Conservation (phyloP, 2,113 vertebrate genomes). For the Rhinopomastus cyanomelas region DNA sequence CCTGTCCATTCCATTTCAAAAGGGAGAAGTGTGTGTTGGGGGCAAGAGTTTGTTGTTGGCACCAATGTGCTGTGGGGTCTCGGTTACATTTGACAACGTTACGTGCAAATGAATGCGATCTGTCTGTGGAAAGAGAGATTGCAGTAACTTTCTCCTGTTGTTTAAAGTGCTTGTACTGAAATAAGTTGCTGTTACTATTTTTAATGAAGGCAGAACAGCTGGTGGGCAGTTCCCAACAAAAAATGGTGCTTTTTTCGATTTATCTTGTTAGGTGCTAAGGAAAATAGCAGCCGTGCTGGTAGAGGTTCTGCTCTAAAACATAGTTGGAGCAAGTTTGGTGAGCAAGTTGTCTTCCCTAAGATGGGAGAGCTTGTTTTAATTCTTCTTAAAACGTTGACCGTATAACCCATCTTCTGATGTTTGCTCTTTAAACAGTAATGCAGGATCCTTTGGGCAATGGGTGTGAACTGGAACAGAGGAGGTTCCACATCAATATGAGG, state of each 20-base stretch:
- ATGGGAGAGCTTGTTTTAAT: neutral
- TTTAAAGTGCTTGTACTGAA: neutral
- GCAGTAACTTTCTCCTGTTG: neutral
- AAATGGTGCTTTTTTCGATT: neutral
- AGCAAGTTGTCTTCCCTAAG: fast-evolving
- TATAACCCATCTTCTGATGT: neutral
- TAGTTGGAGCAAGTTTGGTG: neutral
- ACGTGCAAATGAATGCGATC: neutral
- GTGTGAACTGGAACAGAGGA: too few relatives aligned
- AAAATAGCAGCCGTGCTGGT: neutral
- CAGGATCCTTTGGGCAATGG: neutral
- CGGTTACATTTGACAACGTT: neutral
- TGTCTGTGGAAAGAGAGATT: neutral
- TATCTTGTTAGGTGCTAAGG: neutral
- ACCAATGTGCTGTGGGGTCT: fast-evolving
- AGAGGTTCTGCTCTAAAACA: neutral
- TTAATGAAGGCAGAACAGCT: neutral
- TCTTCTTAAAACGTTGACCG: neutral
- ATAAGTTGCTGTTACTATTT: neutral
- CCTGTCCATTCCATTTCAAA: neutral
- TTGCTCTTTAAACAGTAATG: neutral
- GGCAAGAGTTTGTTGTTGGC: neutral
- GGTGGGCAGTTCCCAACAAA: neutral
- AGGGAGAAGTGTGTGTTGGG: neutral
- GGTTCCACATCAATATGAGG: too few relatives aligned